Evolutionary conservation across 2,888 invertebrate species (phyloP).

Genomic region (Geophilus truncorum): DNA sequence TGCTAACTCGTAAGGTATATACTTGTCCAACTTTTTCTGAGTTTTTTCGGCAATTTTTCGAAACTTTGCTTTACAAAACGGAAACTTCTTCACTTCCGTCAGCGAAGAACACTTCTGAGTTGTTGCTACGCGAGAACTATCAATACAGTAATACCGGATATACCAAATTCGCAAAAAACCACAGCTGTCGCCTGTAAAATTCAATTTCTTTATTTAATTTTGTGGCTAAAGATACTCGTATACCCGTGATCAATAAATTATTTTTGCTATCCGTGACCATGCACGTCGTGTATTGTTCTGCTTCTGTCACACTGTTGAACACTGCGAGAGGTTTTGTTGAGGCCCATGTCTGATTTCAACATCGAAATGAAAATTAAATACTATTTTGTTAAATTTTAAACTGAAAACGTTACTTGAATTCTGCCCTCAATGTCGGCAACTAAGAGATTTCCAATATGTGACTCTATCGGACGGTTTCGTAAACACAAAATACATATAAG

Average conservation of each 20-base stretch:
- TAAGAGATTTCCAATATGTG: background rate
- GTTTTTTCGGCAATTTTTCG: background rate
- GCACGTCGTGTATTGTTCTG: background rate
- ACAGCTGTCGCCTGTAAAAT: background rate
- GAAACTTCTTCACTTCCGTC: background rate
- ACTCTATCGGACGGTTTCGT: background rate
- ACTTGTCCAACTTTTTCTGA: background rate
- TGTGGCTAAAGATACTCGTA: no score
- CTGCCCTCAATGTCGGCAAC: background rate
- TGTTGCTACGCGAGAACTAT: no score
- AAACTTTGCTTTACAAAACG: background rate
- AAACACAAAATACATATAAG: background rate
- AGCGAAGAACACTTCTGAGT: no score
- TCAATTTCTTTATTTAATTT: no score
- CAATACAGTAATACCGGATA: background rate
- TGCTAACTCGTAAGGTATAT: background rate
- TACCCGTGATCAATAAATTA: background rate
- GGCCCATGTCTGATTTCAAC: no score
- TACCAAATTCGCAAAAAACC: background rate
- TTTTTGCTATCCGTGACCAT: background rate
- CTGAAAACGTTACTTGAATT: constrained; percentile 2
- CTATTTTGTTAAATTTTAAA: background rate
- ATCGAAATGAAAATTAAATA: background rate
- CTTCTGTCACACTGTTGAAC: background rate
- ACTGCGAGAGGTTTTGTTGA: background rate